Conservation (phyloP, 2,888 invertebrate genomes). For the Cremastobaeus sp. region DNA sequence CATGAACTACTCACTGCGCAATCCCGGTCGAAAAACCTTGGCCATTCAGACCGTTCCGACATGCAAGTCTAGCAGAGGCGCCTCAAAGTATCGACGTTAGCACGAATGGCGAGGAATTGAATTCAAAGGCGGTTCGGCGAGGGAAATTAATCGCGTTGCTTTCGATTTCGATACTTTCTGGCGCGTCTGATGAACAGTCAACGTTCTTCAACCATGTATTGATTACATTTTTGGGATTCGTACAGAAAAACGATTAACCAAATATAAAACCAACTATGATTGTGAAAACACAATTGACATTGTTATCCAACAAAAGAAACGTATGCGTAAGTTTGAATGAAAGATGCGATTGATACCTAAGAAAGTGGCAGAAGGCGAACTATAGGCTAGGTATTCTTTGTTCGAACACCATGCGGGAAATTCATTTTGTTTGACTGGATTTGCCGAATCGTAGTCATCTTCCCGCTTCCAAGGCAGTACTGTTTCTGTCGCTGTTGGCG, state of each 20-base stretch:
- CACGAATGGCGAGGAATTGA: background rate
- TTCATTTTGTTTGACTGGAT: slow-evolving; percentile 86
- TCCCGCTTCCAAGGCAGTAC: slow-evolving; percentile 95
- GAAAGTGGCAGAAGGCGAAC: slow-evolving; percentile 94
- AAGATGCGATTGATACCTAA: slow-evolving; percentile 82
- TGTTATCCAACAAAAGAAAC: slow-evolving; percentile 19
- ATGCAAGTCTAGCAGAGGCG: slow-evolving; percentile 29
- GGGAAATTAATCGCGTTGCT: background rate
- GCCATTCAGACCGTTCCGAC: no score
- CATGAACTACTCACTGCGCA: slow-evolving; percentile 55
- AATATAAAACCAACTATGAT: slow-evolving; percentile 29
- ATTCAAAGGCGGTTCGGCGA: no score
- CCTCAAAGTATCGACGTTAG: slow-evolving; percentile 20
- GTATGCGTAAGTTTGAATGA: no score
- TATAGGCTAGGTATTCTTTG: slow-evolving; percentile 94
- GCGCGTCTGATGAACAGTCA: slow-evolving; percentile 20
- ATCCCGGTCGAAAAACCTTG: slow-evolving; percentile 50
- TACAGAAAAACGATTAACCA: slow-evolving; percentile 18
- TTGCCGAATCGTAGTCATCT: slow-evolving; percentile 85
- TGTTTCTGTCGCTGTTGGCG: slow-evolving; percentile 92
- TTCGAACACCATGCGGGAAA: slow-evolving; percentile 97
- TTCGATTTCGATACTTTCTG: slow-evolving; percentile 9
- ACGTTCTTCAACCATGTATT: slow-evolving; percentile 31
- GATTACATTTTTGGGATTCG: slow-evolving; percentile 33
- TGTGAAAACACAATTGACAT: slow-evolving; percentile 18